Base-by-base conservation (phyloP, 2,113 vertebrate species). In the Aspidoscelis tigris region DNA sequence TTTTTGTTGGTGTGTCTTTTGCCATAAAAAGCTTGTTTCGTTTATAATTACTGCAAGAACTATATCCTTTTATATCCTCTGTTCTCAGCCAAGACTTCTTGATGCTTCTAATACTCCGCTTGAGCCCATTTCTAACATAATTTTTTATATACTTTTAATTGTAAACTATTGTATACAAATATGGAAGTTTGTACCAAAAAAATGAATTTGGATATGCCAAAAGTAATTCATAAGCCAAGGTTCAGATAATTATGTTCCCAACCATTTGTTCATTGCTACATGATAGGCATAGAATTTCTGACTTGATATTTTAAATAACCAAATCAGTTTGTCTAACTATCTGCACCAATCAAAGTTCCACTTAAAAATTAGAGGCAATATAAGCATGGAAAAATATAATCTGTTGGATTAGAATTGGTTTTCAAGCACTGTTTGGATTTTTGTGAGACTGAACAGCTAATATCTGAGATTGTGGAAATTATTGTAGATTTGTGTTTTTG, bases 401-500 rank as follows among this genome's bases (percentile, higher is more conserved):
- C 0, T 71, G 43, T 26, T 72, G 78, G 81, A 61, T 76, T 0
- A 72, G 74, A 50, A 86, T 78, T 71, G 44, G 1, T 81, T 87
- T 88, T 58, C 9, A 89, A 87, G 44, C 78, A 3, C 12, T 14
- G 1, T 88, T 44, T 73, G 9, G 80, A 44, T 11, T 91, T 89
- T 87, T 77, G 22, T 70, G 89, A 76, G 81, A 22, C 61, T 50
- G 1, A 47, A 8, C 39, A 72, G 78, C 70, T 71, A 39, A 88
- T 53, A 76, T 50, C 87, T 68, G 50, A 2, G 22, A 73, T 72
- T 79, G 16, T 18, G 71, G 80, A 87, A 84, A 82, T 91, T 90
- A 26, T 41, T 81, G 61, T 78, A 76, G 71, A 81, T 91, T 90
- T 89, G 5, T 81, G 47, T 20, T 80, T 92, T 84, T 84, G 8